These are phyloP conservation scores for Polietes domitor DNA, from an alignment of 2,888 invertebrate genomes.

Conservation along the genomic window DNA sequence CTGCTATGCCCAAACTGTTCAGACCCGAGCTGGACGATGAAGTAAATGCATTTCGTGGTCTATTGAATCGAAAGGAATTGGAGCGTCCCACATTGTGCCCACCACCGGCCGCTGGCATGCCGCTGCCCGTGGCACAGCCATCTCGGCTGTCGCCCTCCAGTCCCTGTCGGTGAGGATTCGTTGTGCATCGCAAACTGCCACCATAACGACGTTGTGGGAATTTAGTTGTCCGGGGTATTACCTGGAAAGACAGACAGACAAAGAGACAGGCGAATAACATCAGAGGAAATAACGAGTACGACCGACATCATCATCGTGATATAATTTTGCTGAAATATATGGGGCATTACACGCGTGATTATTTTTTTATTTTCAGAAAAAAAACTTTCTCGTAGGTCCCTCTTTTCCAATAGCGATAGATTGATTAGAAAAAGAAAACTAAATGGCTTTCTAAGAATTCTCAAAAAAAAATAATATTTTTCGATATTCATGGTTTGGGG, in stretches of 20 bases:
- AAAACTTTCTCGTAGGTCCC: too few relatives aligned
- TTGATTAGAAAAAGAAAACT: too few relatives aligned
- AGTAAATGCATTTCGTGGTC: constrained; percentile 71
- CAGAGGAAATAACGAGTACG: too few relatives aligned
- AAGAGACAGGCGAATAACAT: background rate
- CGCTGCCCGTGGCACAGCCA: constrained; percentile 27
- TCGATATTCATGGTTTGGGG: too few relatives aligned
- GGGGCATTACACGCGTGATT: too few relatives aligned
- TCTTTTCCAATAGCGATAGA: too few relatives aligned
- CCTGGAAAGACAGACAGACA: constrained; percentile 72
- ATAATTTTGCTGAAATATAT: too few relatives aligned
- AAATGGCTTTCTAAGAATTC: too few relatives aligned
- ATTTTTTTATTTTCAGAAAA: too few relatives aligned
- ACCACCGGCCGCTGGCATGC: constrained; percentile 14
- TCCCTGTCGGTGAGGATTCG: constrained; percentile 61
- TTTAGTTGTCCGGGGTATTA: constrained; percentile 76
- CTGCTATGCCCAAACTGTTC: constrained; percentile 56
- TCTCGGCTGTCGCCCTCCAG: constrained; percentile 38
- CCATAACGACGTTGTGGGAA: constrained; percentile 77
- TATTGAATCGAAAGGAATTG: constrained; percentile 76
- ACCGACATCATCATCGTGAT: too few relatives aligned
- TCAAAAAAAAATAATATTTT: too few relatives aligned
- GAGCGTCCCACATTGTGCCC: constrained; percentile 73
- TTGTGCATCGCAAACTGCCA: constrained; percentile 76
- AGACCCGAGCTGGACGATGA: constrained; percentile 63